Percentiles rank a stretch among this genome's conserved stretches.
Conservation (phyloP, 2,113 vertebrate genomes). For the Oreocharis arfaki region DNA sequence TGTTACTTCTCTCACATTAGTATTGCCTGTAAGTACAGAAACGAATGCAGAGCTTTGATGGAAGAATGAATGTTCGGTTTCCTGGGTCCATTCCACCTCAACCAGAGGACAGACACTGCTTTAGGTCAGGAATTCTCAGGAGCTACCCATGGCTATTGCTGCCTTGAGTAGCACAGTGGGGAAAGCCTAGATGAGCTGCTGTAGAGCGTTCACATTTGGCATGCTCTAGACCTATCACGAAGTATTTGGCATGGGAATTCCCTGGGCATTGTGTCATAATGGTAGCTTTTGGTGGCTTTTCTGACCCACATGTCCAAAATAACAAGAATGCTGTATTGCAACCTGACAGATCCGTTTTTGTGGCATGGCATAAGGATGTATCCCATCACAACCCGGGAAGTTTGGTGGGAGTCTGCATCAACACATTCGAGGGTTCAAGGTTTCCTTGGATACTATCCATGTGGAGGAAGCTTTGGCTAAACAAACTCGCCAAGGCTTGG, state of each 20-base stretch:
- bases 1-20: neutral
- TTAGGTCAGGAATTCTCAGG: neutral
- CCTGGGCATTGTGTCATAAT: neutral
- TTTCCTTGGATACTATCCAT: neutral
- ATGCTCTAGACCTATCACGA: neutral
- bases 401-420: neutral
- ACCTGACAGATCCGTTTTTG: neutral
- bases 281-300: neutral
- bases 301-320: neutral
- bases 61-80: neutral
- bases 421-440: neutral
- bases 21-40: neutral
- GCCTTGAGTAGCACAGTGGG: neutral
- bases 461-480: neutral
- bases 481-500: neutral
- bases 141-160: neutral
- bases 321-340: neutral
- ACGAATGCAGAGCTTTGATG: neutral
- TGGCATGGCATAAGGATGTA: neutral
- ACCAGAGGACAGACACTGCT: neutral
- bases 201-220: neutral
- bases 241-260: neutral
- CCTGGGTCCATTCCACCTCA: neutral
- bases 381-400: neutral
- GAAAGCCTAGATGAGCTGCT: neutral